Percentiles rank a stretch among this genome's conserved stretches.
Evolutionary conservation across 2,113 vertebrate species (phyloP).

Genomic region (Mustelus asterias): DNA sequence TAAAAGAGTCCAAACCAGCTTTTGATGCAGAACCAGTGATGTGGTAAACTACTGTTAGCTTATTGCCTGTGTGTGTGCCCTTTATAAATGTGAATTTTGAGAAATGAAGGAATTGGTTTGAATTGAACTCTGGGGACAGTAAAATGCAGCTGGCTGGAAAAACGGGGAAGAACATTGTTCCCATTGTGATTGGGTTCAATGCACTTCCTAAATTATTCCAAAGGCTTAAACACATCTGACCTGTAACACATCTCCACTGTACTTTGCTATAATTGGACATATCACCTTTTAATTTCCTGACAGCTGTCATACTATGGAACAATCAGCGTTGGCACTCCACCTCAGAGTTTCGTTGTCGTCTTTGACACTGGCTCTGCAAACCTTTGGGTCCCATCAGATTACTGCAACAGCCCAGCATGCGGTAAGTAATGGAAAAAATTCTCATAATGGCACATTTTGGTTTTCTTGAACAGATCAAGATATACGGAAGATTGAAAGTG

Average conservation of each 20-base stretch:
- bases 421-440: background rate
- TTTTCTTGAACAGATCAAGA: background rate
- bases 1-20: no score
- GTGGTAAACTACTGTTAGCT: no score
- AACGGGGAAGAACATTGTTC: background rate
- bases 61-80: no score
- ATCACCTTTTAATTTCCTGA: background rate
- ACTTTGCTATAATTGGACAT: background rate
- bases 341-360: background rate
- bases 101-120: background rate
- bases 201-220: background rate
- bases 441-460: background rate
- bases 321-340: background rate
- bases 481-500: background rate
- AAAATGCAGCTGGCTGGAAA: background rate
- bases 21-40: no score
- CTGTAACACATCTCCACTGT: background rate
- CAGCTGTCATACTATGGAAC: constrained; percentile 7
- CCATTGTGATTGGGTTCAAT: background rate
- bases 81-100: background rate
- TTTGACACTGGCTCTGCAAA: constrained; percentile 9
- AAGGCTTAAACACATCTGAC: background rate
- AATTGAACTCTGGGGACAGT: background rate
- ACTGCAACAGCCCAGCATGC: background rate
- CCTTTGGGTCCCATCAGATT: background rate